Percentiles rank a stretch among this genome's conserved stretches.
Conservation (phyloP, 2,888 invertebrate genomes). For the Megaustenia siamemsis region DNA sequence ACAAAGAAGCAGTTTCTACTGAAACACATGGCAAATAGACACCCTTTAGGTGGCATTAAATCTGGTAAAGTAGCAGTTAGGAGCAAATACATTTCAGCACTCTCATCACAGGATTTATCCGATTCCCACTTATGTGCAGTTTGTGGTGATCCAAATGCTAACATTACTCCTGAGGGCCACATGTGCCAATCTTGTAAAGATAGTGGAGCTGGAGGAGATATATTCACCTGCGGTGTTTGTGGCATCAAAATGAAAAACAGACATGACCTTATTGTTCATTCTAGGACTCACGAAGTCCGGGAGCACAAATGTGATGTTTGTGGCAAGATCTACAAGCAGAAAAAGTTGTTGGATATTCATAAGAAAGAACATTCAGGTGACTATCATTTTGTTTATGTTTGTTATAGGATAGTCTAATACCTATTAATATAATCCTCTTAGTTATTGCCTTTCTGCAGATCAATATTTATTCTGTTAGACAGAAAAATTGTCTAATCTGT, state of each 20-base stretch:
- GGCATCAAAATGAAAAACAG: conserved; percentile 21
- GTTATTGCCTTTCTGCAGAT: too few relatives aligned
- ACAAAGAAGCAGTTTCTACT: conserved; percentile 18
- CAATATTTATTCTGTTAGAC: too few relatives aligned
- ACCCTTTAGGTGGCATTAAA: background rate
- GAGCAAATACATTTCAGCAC: background rate
- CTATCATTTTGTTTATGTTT: background rate
- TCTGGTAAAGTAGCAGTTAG: background rate
- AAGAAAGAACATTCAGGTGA: conserved; percentile 21
- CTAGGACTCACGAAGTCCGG: conserved; percentile 16
- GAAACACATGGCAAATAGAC: background rate
- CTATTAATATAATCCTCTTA: too few relatives aligned
- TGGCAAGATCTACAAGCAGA: conserved; percentile 19
- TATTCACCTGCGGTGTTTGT: conserved; percentile 11
- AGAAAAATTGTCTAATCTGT: too few relatives aligned
- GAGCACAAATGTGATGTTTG: conserved; percentile 19
- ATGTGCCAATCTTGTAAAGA: conserved; percentile 9
- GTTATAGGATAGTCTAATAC: too few relatives aligned
- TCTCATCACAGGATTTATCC: background rate
- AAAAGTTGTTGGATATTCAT: conserved; percentile 6
- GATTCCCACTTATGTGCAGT: conserved; percentile 10
- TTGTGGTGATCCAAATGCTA: conserved; percentile 12
- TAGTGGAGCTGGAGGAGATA: background rate
- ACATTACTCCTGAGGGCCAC: conserved; percentile 2
- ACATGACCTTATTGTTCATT: conserved; percentile 9